Percentiles rank a stretch among this genome's conserved stretches.
These are phyloP conservation scores for Presbytis comata DNA, from an alignment of 2,797 vertebrate species.

Conservation along the genomic window DNA sequence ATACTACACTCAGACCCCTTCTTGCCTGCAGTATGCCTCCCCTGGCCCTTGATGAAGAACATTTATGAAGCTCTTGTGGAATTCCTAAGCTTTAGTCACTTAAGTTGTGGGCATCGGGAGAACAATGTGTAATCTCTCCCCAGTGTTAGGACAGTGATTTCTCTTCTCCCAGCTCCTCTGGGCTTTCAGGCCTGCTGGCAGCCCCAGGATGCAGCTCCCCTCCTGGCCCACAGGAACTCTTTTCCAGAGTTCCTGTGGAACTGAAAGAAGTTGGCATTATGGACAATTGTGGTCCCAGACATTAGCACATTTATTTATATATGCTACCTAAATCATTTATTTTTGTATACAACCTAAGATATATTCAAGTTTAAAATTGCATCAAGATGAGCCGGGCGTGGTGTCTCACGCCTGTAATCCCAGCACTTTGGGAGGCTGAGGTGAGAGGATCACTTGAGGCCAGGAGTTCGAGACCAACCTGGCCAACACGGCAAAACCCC, in stretches of 20 bases:
- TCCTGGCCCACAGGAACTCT: slow-evolving; percentile 24
- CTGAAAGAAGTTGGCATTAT: slow-evolving; percentile 43
- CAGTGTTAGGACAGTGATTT: not conserved
- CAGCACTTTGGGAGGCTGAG: not conserved
- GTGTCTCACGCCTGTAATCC: not conserved
- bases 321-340: slow-evolving; percentile 27
- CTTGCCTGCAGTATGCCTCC: not conserved
- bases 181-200: not conserved
- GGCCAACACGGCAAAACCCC: not conserved
- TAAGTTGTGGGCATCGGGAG: not conserved
- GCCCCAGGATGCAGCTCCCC: not conserved
- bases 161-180: slow-evolving; percentile 11
- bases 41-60: not conserved
- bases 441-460: not conserved
- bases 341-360: slow-evolving; percentile 50
- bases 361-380: slow-evolving; percentile 48
- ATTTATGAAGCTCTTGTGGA: not conserved
- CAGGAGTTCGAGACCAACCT: not conserved
- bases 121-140: not conserved
- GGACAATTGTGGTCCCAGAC: not conserved
- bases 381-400: not conserved
- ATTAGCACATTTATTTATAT: slow-evolving; percentile 30
- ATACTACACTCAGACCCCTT: not conserved
- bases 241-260: not conserved
- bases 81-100: not conserved